These are phyloP conservation scores for Drosophila micromelanica DNA, from an alignment of 1,140 invertebrate species.

Conservation along the genomic window DNA sequence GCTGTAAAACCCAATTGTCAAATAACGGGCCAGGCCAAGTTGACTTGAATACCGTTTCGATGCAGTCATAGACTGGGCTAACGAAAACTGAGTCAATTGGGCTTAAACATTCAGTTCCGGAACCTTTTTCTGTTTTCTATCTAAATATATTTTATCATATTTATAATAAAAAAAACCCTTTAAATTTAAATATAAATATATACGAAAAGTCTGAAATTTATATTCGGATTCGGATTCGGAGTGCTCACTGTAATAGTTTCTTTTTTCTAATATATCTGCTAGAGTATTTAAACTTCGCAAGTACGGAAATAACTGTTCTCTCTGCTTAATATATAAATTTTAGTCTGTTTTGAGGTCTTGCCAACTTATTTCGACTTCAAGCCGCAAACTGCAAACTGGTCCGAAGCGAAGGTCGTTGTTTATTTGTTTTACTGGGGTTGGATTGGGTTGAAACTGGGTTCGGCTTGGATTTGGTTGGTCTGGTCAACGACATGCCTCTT, in stretches of 20 bases:
- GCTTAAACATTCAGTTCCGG: background rate
- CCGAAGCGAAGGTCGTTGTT: slow-evolving; percentile 57
- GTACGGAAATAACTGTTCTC: background rate
- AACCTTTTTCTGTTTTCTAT: too few species aligned
- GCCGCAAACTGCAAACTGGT: slow-evolving; percentile 59
- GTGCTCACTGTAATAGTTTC: too few species aligned
- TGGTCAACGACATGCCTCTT: slow-evolving; percentile 55
- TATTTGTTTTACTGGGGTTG: slow-evolving; percentile 11
- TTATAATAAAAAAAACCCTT: too few species aligned
- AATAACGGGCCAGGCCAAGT: slow-evolving; percentile 12
- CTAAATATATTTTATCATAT: too few species aligned
- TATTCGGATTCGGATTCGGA: too few species aligned
- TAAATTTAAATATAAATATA: too few species aligned
- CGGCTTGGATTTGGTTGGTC: background rate
- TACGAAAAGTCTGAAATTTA: too few species aligned
- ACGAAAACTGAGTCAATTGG: slow-evolving; percentile 3
- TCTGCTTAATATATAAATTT: background rate
- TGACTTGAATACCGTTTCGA: background rate
- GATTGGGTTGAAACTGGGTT: slow-evolving; percentile 14
- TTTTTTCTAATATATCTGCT: too few species aligned
- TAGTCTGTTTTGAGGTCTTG: slow-evolving; percentile 4
- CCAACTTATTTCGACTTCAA: slow-evolving; percentile 33
- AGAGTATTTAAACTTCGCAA: background rate
- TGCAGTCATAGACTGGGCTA: slow-evolving; percentile 2
- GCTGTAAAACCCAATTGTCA: slow-evolving; percentile 37